Evolutionary conservation across 2,888 invertebrate species (phyloP).

Genomic region (Andrena marginata): DNA sequence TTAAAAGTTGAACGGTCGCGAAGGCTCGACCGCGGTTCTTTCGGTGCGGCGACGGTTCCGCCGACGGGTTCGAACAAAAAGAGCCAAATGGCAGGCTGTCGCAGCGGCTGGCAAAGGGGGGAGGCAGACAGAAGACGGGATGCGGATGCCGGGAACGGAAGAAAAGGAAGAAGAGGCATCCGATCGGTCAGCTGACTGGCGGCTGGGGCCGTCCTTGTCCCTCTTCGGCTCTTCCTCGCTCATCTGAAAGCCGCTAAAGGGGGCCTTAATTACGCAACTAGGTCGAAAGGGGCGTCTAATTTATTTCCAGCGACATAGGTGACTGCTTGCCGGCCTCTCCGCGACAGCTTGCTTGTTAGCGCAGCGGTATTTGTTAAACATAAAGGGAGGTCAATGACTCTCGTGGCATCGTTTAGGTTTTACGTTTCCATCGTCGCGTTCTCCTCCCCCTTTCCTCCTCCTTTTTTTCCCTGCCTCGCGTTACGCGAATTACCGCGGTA

Average conservation of each 20-base stretch:
- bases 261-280: conserved; percentile 83
- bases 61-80: conserved; percentile 27
- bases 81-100: conserved; percentile 29
- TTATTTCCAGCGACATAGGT: conserved; percentile 82
- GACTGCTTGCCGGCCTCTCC: conserved; percentile 72
- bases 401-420: conserved; percentile 61
- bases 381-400: conserved; percentile 80
- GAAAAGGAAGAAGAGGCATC: conserved; percentile 37
- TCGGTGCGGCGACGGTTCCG: conserved; percentile 17
- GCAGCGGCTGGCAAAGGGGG: conserved; percentile 16
- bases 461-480: background rate
- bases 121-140: conserved; percentile 11
- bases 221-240: conserved; percentile 66
- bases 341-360: conserved; percentile 78
- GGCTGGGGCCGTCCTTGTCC: conserved; percentile 64
- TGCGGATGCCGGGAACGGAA: conserved; percentile 12
- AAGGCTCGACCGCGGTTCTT: conserved; percentile 22
- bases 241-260: conserved; percentile 75
- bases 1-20: conserved; percentile 39
- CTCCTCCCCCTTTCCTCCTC: conserved; percentile 1
- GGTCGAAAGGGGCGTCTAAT: conserved; percentile 84
- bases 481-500: too few relatives aligned
- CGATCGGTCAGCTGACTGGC: conserved; percentile 71
- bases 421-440: conserved; percentile 57
- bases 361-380: conserved; percentile 80